Evolutionary conservation across 2,888 invertebrate genomes (phyloP).

Genomic region (Mythimna ferrago): DNA sequence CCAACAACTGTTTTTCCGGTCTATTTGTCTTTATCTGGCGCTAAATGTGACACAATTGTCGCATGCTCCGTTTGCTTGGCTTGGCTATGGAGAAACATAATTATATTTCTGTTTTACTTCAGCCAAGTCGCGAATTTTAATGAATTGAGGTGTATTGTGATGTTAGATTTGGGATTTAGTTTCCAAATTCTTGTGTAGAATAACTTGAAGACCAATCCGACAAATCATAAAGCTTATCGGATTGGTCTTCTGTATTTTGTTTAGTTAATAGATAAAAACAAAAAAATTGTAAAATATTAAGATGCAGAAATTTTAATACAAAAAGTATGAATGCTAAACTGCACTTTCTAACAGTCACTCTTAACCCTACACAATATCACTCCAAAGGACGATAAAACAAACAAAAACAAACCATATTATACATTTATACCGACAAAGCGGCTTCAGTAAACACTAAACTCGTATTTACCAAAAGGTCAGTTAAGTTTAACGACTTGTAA

Average conservation of each 20-base stretch:
- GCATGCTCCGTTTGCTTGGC: slow-evolving; percentile 87
- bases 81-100: slow-evolving; percentile 70
- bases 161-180: slow-evolving; percentile 41
- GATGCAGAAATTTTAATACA: neutral
- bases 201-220: neutral
- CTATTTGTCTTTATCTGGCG: slow-evolving; percentile 89
- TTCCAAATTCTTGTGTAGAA: slow-evolving; percentile 54
- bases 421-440: slow-evolving; percentile 37
- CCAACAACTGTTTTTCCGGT: slow-evolving; percentile 87
- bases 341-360: neutral
- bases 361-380: neutral
- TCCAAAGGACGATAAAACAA: slow-evolving; percentile 15
- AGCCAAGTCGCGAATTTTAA: slow-evolving; percentile 65
- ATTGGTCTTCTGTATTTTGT: neutral
- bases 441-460: slow-evolving; percentile 55
- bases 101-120: slow-evolving; percentile 71
- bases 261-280: neutral
- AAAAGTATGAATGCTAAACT: no score
- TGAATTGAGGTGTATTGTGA: slow-evolving; percentile 57
- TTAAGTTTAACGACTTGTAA: slow-evolving; percentile 72
- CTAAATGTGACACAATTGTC: slow-evolving; percentile 88
- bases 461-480: slow-evolving; percentile 69
- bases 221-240: neutral
- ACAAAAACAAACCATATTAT: slow-evolving; percentile 23
- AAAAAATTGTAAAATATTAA: neutral